Evolutionary conservation across 2,888 invertebrate genomes (phyloP), one percentile per base, ranked within the genome.

Genomic region (Fissipunctia ypsillon): DNA sequence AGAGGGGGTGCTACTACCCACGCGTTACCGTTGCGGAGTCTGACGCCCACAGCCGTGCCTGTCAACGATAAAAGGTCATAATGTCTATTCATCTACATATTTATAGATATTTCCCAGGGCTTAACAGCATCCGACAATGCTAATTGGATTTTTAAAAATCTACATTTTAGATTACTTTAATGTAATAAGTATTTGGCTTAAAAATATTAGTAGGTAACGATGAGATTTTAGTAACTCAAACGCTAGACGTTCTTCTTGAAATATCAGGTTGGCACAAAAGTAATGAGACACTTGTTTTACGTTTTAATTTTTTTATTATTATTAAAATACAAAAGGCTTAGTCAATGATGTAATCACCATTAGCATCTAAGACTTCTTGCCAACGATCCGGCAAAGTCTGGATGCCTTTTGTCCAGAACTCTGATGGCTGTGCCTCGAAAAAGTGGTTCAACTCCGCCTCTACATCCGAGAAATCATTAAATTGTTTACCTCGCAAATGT

Each of bases 41-140:
- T 28, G 35, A 50, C 60, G 19, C 78, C 81, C 56, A 74, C 81
- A 54, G 19, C 22, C 3, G 25, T 4, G 22, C 19, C 38, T 19
- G 38, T 48, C 52, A n/a, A 48, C 25, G 28, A n/a, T 57, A 19
- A 78, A 65, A 75, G 56, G 76, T 56, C 64, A 65, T 59, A 64
- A 54, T 31, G 14, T 41, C 25, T 61, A 48, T 45, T 2, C 38
- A 31, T 38, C 35, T 81, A n/a, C n/a, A n/a, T n/a, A 77, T 81
- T 45, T 81, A 66, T 63, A 74, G 80, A 1, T 25, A 31, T 72
- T 80, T 45, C 12, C 63, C 41, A 25, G 73, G 50, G 25, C 14
- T 56, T 12, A 25, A 59, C 19, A 64, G 19, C 12, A 45, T 45
- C 19, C 9, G 28, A 38, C 12, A 75, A 14, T 19, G 7, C 7